These are phyloP conservation scores for Drosophila macrothrix DNA, from an alignment of 2,888 invertebrate genomes.

Conservation along the genomic window DNA sequence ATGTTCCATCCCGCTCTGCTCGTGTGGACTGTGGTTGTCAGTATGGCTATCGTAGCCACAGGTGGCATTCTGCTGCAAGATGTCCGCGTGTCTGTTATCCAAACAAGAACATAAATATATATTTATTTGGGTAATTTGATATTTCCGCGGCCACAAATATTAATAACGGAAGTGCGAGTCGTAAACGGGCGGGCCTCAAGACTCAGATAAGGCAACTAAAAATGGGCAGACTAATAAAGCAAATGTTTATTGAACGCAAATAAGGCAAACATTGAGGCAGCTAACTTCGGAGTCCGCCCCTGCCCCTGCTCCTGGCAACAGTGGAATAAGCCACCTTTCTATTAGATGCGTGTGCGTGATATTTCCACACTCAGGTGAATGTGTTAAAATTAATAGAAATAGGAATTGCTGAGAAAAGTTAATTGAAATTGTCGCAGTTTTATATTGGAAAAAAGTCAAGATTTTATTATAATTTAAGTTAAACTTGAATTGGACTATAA, in stretches of 20 bases:
- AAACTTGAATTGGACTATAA: neutral
- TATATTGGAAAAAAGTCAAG: neutral
- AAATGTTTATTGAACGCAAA: conserved; percentile 71
- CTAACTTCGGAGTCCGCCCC: conserved; percentile 18
- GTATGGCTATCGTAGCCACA: conserved; percentile 83
- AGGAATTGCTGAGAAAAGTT: neutral
- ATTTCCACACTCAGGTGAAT: conserved; percentile 10
- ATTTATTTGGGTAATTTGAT: conserved; percentile 55
- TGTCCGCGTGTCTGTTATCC: conserved; percentile 79
- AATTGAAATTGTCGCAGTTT: neutral
- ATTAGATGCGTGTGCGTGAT: conserved; percentile 18
- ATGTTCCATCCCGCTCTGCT: neutral
- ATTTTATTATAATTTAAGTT: neutral
- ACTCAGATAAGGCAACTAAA: conserved; percentile 1
- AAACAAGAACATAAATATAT: conserved; percentile 30
- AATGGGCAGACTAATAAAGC: conserved; percentile 40
- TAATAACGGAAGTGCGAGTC: conserved; percentile 56
- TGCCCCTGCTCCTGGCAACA: conserved; percentile 6
- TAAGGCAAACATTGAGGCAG: conserved; percentile 59
- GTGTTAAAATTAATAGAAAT: conserved; percentile 2
- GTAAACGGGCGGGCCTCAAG: conserved; percentile 13
- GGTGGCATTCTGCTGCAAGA: conserved; percentile 87
- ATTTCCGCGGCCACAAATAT: conserved; percentile 65
- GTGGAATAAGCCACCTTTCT: conserved; percentile 44
- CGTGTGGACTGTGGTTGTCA: conserved; percentile 52